A percentile compares a stretch with the other conserved stretches of the same genome.
Conservation (phyloP, 2,113 vertebrate species). For the Ia io region DNA sequence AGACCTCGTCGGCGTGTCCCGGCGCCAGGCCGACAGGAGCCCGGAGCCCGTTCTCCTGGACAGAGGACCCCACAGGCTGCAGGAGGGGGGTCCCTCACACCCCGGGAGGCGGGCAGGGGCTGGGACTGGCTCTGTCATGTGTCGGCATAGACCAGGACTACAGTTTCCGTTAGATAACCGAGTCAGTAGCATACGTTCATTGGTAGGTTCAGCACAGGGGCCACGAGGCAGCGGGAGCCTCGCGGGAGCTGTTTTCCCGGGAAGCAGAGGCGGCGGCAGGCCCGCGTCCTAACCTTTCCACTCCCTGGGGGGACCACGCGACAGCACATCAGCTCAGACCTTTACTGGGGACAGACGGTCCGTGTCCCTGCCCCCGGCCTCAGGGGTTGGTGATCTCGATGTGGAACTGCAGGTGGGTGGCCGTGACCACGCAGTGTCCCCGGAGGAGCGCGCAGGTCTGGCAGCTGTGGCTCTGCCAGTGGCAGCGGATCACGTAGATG, state of each 20-base stretch:
- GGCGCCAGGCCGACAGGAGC: background rate
- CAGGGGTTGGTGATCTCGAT: conserved; percentile 57
- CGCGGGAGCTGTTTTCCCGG: background rate
- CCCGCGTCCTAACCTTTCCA: background rate
- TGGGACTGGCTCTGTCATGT: background rate
- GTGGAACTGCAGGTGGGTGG: conserved; percentile 70
- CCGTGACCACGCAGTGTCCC: conserved; percentile 60
- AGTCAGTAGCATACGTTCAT: background rate
- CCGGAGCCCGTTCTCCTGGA: background rate
- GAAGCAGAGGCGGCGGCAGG: background rate
- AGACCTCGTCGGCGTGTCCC: background rate
- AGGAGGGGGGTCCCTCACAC: background rate
- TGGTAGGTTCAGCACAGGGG: background rate
- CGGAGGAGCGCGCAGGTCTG: conserved; percentile 43
- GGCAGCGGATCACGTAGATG: conserved; percentile 42
- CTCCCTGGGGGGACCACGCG: background rate
- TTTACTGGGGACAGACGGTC: conserved; percentile 42
- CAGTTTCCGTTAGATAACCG: background rate
- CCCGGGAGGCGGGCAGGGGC: background rate
- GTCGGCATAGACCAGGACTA: background rate
- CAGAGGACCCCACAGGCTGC: background rate
- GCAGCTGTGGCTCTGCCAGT: conserved; percentile 60
- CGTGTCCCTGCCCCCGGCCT: too few species aligned
- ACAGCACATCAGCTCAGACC: background rate
- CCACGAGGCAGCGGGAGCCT: background rate